Percentiles rank a stretch among this genome's conserved stretches.
Evolutionary conservation across 2,888 invertebrate genomes (phyloP).

Genomic region (Drosophila meridiana): DNA sequence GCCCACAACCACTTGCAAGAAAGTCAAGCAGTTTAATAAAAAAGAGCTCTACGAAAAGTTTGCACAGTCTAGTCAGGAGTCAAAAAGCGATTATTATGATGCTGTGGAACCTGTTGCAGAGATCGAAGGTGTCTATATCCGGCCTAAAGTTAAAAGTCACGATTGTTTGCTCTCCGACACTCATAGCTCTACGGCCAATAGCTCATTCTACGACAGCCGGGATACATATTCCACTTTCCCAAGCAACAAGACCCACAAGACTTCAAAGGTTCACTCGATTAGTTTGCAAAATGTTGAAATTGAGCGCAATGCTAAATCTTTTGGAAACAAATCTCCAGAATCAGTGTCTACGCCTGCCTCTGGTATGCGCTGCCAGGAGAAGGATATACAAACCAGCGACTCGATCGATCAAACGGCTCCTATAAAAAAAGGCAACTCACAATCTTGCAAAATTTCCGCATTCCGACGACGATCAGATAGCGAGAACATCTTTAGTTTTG

Average conservation of each 20-base stretch:
- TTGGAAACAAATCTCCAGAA: constrained; percentile 83
- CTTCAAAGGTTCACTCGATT: constrained; percentile 88
- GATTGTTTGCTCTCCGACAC: constrained; percentile 87
- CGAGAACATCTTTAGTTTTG: constrained; percentile 90
- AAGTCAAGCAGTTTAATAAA: constrained; percentile 82
- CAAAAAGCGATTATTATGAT: constrained; percentile 90
- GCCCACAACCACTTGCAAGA: constrained; percentile 85
- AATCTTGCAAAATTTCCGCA: constrained; percentile 83
- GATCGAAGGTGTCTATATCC: constrained; percentile 60
- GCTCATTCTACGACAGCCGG: constrained; percentile 86
- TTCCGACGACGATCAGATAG: constrained; percentile 89
- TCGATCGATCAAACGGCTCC: constrained; percentile 81
- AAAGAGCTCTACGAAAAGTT: constrained; percentile 86
- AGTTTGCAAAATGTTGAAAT: constrained; percentile 90
- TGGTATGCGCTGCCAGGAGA: constrained; percentile 79
- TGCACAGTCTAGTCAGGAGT: constrained; percentile 89
- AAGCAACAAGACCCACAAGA: constrained; percentile 87
- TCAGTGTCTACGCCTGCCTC: constrained; percentile 74
- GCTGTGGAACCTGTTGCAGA: constrained; percentile 85
- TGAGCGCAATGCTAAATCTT: constrained; percentile 86
- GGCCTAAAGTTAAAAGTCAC: constrained; percentile 87
- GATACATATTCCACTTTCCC: constrained; percentile 88
- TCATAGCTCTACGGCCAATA: constrained; percentile 83
- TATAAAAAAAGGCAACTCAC: constrained; percentile 75
- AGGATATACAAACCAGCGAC: constrained; percentile 83